Evolutionary conservation across 2,113 vertebrate genomes (phyloP).

Genomic region (Sprattus sprattus): DNA sequence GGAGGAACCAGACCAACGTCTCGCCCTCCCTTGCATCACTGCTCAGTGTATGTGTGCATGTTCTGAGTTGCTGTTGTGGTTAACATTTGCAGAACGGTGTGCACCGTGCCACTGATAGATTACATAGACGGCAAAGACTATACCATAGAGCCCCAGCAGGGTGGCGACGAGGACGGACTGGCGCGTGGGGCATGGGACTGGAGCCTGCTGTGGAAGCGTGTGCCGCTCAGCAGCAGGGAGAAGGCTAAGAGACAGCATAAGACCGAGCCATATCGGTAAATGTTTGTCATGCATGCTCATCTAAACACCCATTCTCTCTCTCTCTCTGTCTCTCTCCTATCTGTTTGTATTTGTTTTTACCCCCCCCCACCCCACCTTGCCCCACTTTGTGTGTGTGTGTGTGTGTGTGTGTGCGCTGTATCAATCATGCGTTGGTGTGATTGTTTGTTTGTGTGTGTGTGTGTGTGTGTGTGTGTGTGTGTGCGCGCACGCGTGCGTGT

Average conservation of each 20-base stretch:
- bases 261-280: conserved; percentile 97
- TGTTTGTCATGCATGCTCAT: conserved; percentile 28
- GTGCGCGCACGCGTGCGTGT: conserved; percentile 29
- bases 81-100: conserved; percentile 88
- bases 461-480: conserved; percentile 44
- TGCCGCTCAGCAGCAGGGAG: conserved; percentile 92
- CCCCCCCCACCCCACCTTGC: conserved; percentile 47
- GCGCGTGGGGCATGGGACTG: conserved; percentile 98
- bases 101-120: conserved; percentile 99
- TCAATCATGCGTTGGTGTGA: too few species aligned
- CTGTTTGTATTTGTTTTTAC: conserved; percentile 68
- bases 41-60: not conserved
- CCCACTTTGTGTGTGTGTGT: conserved; percentile 51
- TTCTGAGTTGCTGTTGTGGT: conserved; percentile 46
- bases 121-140: conserved; percentile 99
- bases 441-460: conserved; percentile 27
- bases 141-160: conserved; percentile 97
- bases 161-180: conserved; percentile 97
- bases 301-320: conserved; percentile 65
- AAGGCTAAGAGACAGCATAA: conserved; percentile 90
- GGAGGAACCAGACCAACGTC: not conserved
- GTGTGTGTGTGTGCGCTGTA: conserved; percentile 36
- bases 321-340: conserved; percentile 57
- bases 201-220: conserved; percentile 97
- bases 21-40: not conserved